phyloP scores from a whole-genome alignment of 2,797 vertebrate genomes.

The Semaprochilodus insignis region DNA sequence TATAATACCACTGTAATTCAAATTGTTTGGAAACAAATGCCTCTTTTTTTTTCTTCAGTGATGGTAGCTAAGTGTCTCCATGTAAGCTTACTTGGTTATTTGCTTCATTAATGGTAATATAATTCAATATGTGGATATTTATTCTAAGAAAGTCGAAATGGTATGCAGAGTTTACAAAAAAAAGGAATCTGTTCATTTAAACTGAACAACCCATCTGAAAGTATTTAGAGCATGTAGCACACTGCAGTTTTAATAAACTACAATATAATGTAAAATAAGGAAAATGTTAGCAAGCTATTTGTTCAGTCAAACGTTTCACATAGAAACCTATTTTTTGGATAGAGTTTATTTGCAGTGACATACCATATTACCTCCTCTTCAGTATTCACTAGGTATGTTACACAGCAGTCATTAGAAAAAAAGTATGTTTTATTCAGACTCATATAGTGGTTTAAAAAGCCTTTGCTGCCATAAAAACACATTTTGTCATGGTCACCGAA shows the following conservation, averaged over 20 bases:
- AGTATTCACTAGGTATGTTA: background rate
- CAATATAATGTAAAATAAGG: background rate
- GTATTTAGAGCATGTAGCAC: background rate
- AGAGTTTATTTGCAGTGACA: background rate
- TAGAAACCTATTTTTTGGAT: background rate
- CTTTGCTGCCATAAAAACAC: background rate
- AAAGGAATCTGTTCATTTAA: constrained; percentile 8
- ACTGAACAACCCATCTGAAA: background rate
- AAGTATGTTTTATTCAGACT: too few relatives aligned
- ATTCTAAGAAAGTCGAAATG: constrained; percentile 13
- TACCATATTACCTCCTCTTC: background rate
- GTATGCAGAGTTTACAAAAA: background rate
- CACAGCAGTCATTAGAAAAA: too few relatives aligned
- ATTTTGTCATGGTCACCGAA: background rate
- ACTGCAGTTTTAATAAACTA: background rate
- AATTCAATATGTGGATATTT: constrained; percentile 18
- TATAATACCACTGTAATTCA: constrained; percentile 39
- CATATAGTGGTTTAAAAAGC: background rate
- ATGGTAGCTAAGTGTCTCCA: constrained; percentile 7
- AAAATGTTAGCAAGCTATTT: constrained; percentile 1
- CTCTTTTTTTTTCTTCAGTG: constrained; percentile 11
- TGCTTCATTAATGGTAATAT: constrained; percentile 28
- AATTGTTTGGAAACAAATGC: constrained; percentile 24
- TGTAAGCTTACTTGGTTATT: constrained; percentile 9
- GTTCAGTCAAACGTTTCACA: background rate